A percentile compares a stretch with the other conserved stretches of the same genome.
Evolutionary conservation across 2,113 vertebrate species (phyloP).

Genomic region (Pagrus major): DNA sequence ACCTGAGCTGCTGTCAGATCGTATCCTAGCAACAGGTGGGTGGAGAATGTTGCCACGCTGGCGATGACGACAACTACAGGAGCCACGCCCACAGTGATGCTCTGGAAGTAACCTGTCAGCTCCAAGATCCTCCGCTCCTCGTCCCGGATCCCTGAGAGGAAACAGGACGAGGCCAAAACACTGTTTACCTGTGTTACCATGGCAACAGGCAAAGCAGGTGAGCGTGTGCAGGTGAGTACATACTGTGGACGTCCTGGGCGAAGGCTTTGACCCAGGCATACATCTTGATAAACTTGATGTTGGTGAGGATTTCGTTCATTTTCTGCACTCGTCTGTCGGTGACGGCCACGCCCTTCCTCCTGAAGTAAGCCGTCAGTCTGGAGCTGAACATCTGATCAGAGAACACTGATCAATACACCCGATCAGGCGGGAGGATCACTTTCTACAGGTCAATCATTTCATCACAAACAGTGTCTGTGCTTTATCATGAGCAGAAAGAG

Average conservation of each 20-base stretch:
- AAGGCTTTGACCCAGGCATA: constrained; percentile 96
- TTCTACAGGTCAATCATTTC: too few relatives aligned
- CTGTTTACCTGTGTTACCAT: neutral
- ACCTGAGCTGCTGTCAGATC: constrained; percentile 94
- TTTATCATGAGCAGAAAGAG: too few relatives aligned
- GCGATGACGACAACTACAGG: constrained; percentile 94
- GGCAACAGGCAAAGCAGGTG: neutral
- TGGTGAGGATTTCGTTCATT: constrained; percentile 96
- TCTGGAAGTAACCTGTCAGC: constrained; percentile 93
- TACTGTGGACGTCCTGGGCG: constrained; percentile 91
- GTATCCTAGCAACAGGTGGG: constrained; percentile 93
- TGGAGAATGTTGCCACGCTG: constrained; percentile 93
- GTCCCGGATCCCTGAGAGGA: constrained; percentile 87
- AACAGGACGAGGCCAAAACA: neutral
- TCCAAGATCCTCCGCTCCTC: constrained; percentile 90
- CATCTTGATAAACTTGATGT: constrained; percentile 98
- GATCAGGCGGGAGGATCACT: neutral
- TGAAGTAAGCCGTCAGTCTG: constrained; percentile 92
- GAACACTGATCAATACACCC: neutral
- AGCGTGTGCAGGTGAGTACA: constrained; percentile 59
- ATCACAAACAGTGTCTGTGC: neutral
- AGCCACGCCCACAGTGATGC: constrained; percentile 93
- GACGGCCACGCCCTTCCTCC: constrained; percentile 89
- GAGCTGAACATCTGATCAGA: constrained; percentile 92
- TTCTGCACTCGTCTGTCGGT: constrained; percentile 95